A percentile compares a stretch with the other conserved stretches of the same genome.
These are phyloP conservation scores for Linepithema humile DNA, from an alignment of 1,140 invertebrate species.

Conservation along the genomic window DNA sequence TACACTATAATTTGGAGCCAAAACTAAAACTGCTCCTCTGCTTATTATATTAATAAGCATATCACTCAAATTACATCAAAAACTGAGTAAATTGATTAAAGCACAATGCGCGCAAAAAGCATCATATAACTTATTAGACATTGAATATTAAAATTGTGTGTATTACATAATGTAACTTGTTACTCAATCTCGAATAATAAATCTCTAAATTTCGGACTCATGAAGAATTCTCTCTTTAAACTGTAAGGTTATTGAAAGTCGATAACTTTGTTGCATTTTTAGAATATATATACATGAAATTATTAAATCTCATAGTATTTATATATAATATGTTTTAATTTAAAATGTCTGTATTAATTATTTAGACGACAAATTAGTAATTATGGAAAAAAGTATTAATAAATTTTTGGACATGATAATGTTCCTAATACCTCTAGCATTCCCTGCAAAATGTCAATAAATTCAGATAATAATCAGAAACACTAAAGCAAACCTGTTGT, in stretches of 20 bases:
- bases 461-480: background rate
- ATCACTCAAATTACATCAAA: constrained; percentile 23
- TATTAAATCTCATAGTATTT: constrained; percentile 44
- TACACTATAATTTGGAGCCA: constrained; percentile 7
- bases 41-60: constrained; percentile 18
- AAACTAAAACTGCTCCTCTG: constrained; percentile 18
- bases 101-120: constrained; percentile 54
- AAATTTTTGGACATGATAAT: constrained; percentile 48
- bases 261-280: constrained; percentile 50
- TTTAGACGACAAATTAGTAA: no score
- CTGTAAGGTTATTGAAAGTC: constrained; percentile 49
- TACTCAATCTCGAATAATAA: constrained; percentile 13
- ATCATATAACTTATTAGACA: constrained; percentile 44
- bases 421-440: constrained; percentile 5
- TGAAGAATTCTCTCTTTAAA: constrained; percentile 62
- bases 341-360: constrained; percentile 39
- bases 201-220: constrained; percentile 13
- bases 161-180: constrained; percentile 23
- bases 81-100: constrained; percentile 31
- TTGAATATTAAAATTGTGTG: constrained; percentile 6
- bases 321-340: background rate
- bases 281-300: constrained; percentile 18
- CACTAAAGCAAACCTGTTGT: constrained; percentile 90
- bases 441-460: background rate
- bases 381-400: constrained; percentile 5